phyloP scores from a whole-genome alignment of 2,888 invertebrate genomes.

The Pyrgus malvae region DNA sequence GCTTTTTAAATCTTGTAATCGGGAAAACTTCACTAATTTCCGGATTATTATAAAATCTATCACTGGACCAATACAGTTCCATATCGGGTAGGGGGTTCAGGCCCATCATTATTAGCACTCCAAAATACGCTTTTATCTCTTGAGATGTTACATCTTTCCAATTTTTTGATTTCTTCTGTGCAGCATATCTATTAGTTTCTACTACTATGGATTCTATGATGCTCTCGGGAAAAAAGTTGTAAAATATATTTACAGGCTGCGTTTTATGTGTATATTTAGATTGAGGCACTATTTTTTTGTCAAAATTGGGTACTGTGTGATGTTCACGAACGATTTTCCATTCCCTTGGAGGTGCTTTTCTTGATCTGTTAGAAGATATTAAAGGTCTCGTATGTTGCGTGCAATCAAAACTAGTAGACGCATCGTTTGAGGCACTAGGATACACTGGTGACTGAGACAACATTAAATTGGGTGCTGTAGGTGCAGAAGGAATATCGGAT shows the following conservation, averaged over 20 bases:
- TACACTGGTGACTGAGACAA: too few species aligned
- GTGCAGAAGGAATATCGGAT: too few species aligned
- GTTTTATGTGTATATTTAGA: too few species aligned
- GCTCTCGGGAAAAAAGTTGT: conserved; percentile 38
- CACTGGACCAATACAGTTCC: conserved; percentile 41
- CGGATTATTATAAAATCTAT: conserved; percentile 40
- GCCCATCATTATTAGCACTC: conserved; percentile 45
- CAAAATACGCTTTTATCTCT: conserved; percentile 41
- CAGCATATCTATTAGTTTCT: conserved; percentile 40
- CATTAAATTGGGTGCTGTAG: too few species aligned
- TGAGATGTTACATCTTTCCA: conserved; percentile 36
- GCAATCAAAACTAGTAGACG: too few species aligned
- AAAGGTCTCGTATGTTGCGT: too few species aligned
- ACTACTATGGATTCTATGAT: conserved; percentile 34
- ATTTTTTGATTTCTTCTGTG: conserved; percentile 37
- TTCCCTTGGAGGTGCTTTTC: too few species aligned
- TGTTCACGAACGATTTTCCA: too few species aligned
- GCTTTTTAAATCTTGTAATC: conserved; percentile 34
- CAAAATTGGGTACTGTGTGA: too few species aligned
- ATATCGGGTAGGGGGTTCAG: conserved; percentile 41
- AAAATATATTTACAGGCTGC: conserved; percentile 32
- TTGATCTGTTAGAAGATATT: too few species aligned
- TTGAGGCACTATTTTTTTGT: too few species aligned
- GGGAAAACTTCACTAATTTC: conserved; percentile 41
- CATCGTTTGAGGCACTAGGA: too few species aligned